Evolutionary conservation across 2,888 invertebrate genomes (phyloP), one percentile per base, ranked within the genome.

Genomic region (Microctonus brassicae): DNA sequence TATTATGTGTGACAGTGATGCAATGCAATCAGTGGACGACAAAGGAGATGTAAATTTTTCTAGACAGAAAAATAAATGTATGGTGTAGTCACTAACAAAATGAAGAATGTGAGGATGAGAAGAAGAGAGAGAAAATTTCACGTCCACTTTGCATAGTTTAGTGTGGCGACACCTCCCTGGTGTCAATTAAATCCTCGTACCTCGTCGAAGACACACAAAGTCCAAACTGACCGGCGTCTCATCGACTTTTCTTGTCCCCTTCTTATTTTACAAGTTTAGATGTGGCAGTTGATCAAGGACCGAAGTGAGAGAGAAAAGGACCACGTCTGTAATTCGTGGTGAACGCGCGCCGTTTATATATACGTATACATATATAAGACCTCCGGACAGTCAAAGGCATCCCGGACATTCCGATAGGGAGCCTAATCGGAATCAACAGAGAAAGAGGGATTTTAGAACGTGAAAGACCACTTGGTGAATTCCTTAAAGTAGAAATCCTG

Each of bases 101-200:
- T 6, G 1, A 7, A 20, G 47, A 47, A 47, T 47, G 61, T 58
- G 71, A 66, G 66, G 55, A 29, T 6, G 68, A 57, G 42, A 73
- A 71, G 74, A 26, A 57, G 36, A 42, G 39, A 69, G 55, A 72
- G 11, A 52, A 53, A 53, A 62, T 72, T 53, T 70, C 47, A 17
- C 73, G 72, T 78, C 80, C 79, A 82, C 84, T 84, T 82, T 84
- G 84, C 83, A 84, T 85, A 86, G 81, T 84, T 82, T 83, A 81
- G 83, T 80, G 81, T 81, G 80, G 80, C 79, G 83, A 85, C 85
- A 86, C 85, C 85, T 85, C 77, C 80, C 81, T 81, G 55, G 85
- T 84, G 85, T 85, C 85, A 84, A 85, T 83, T 84, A 84, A 84
- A 85, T 84, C 81, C 83, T 78, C 81, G 77, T 73, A n/a, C 75